Conservation (phyloP, 2,113 vertebrate genomes). For the Fulmarus glacialis region DNA sequence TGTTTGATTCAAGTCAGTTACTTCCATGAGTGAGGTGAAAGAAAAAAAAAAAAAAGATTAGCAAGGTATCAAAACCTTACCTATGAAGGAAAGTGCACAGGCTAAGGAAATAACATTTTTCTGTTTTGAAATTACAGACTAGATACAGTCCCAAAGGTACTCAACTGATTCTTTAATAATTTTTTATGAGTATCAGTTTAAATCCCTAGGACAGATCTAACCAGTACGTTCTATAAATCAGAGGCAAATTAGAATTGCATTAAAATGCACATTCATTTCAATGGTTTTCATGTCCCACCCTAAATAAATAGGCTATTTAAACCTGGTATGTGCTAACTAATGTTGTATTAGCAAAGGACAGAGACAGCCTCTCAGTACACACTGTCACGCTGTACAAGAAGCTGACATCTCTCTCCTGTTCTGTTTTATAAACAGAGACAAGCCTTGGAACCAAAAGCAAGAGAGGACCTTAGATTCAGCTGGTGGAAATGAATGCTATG, state of each 20-base stretch:
- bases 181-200: constrained; percentile 11
- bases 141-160: not conserved
- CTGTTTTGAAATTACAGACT: not conserved
- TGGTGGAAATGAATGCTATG: constrained; percentile 32
- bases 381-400: not conserved
- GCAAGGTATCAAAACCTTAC: not conserved
- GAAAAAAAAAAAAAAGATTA: not conserved
- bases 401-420: constrained; percentile 1
- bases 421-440: not conserved
- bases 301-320: constrained; percentile 17
- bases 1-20: not conserved
- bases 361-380: not conserved
- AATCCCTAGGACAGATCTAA: constrained; percentile 1
- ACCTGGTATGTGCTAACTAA: not conserved
- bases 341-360: not conserved
- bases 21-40: not conserved
- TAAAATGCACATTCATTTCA: constrained; percentile 35
- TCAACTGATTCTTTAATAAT: not conserved
- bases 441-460: constrained; percentile 8
- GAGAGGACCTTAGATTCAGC: constrained; percentile 1
- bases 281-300: not conserved
- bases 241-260: constrained; percentile 38
- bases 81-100: not conserved
- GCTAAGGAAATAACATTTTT: not conserved
- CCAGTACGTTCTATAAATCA: constrained; percentile 49